Base-by-base conservation (phyloP, 2,113 vertebrate genomes). In the Sylvietta virens region DNA sequence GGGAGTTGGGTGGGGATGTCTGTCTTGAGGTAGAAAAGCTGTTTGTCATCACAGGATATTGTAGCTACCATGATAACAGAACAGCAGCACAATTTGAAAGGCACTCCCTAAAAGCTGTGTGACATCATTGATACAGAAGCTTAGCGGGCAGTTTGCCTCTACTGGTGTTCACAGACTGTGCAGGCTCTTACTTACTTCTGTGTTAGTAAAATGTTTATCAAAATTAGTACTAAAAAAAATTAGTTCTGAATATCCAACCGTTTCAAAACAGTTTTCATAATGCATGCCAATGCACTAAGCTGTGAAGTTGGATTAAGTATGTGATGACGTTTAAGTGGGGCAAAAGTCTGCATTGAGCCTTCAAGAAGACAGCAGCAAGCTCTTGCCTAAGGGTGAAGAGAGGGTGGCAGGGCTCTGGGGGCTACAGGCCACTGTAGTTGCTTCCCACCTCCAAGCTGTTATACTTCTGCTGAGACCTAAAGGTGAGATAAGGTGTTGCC, bases 1-100 rank as follows among this genome's bases (percentile, higher is more conserved):
- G 45, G 50, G 70, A 94, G 54, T 35, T 94, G 94, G 93, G 93
- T 92, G 94, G 84, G 39, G 78, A 92, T 87, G 73, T 80, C 91
- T 95, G 70, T 82, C 66, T 53, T 92, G 78, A 95, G 89, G 89
- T 87, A 91, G 90, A 91, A 88, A 96, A 90, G 37, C 39, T 90
- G 66, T 95, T 97, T 95, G 60, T 96, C 92, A 77, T 97, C 1
- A 1, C 93, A 95, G 93, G 96, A 91, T 94, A 94, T 81, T 73
- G 90, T 94, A 93, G 85, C 85, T 80, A 26, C 81, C 67, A 60
- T 73, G 92, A 95, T 96, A 97, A 96, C 87, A 94, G 61, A 76
- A 42, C 71, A 82, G 84, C 84, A 85, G 87, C 79, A 77, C 71
- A 70, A 45, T 88, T 91, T 70, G 71, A 95, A 85, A 90, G 90